Evolutionary conservation across 2,888 invertebrate genomes (phyloP), one percentile per base, ranked within the genome.

Genomic region (Morpho deidamia): DNA sequence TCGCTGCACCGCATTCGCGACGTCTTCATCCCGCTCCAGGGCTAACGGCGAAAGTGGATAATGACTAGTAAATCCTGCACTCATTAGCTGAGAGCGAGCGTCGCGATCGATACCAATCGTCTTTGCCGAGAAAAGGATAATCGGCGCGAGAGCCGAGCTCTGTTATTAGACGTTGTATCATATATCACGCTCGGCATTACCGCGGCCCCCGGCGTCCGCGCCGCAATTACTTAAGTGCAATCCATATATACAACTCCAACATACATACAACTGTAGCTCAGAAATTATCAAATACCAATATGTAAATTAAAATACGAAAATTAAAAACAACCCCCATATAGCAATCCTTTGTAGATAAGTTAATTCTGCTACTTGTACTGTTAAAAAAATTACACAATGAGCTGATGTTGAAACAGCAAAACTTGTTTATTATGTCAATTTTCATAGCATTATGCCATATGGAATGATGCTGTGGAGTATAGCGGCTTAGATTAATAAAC

Each of bases 81-180:
- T 89, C 88, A 88, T 89, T 89, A 89, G 81, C 77, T 71, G 76
- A 76, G 81, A 78, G 74, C 79, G 75, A 81, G 74, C 80, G 71
- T 81, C 81, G 83, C 79, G 76, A 81, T 85, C 85, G 85, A 84
- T 84, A 80, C 81, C 77, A 81, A 83, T 86, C 85, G 83, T 83
- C 83, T 83, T 81, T 75, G 75, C 74, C 72, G 68, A 71, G 82
- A 80, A 84, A 85, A 84, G 81, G 83, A 87, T 87, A 87, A 89
- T 86, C 86, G 83, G 72, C 73, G 76, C 77, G 68, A 75, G 72
- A 71, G 70, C 71, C 76, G 65, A 71, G 72, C 78, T 79, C 80
- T 85, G 85, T 85, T 87, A 88, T 88, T 87, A 89, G 83, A 77
- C 75, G 78, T 78, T 79, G 84, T 81, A 83, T 82, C 86, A 88